Base-by-base conservation (phyloP, 2,888 invertebrate species). In the Agriopis marginaria region DNA sequence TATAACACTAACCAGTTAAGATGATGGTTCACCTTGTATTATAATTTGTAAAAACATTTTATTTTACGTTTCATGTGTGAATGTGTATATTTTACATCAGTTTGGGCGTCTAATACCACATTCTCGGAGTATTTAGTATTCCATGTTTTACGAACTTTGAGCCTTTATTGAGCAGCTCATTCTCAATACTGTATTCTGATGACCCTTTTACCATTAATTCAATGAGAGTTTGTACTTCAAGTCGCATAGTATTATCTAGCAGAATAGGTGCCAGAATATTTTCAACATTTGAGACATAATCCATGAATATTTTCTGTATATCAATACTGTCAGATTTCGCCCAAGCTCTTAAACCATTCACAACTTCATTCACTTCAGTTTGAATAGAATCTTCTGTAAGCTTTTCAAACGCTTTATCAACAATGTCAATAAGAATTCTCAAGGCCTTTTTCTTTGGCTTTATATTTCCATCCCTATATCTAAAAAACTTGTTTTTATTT, bases 371-470 rank as follows among this genome's bases (percentile, higher is more conserved):
- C 8, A 40, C 40, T 54, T 54, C 54, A 40, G 40, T 9, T 8
- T 7, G 12, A 54, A 54, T 54, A 9, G 7, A 3, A 12, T 12
- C n/a, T 40, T 54, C 54, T 39, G 39, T n/a, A 9, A n/a, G n/a
- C 7, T 39, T 39, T 40, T 39, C 54, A 40, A 40, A 54, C 40
- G 54, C 39, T 9, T n/a, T 40, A 7, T 54, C 54, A 40, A 54
- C n/a, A 40, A 40, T 40, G 40, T 54, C 54, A 8, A 54, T 54
- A 7, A 54, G 40, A n/a, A 54, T 40, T 54, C 54, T 54, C 54
- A 54, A 40, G 7, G 54, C 39, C 12, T 54, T 54, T 40, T n/a
- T 54, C 4, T n/a, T 54, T 39, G 40, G 8, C 9, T 39, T 54
- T 54, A 54, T 40, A 3, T 39, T 6, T 3, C 54, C 54, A n/a